These are phyloP conservation scores for Epinephelus lanceolatus DNA, from an alignment of 2,113 vertebrate species.

Conservation along the genomic window DNA sequence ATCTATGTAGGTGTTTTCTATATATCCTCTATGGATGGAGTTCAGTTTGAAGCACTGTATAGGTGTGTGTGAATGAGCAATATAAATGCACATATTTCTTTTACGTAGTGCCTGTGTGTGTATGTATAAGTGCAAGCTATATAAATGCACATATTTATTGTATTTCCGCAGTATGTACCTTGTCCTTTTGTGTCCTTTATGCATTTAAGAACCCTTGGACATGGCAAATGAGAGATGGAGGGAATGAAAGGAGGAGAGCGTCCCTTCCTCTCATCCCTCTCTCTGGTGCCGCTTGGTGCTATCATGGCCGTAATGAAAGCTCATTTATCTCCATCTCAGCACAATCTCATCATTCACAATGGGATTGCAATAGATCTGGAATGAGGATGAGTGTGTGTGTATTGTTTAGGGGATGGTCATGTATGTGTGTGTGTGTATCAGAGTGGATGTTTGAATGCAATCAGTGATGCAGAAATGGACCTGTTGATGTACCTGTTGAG, in stretches of 20 bases:
- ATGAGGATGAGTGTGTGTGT: slow-evolving; percentile 51
- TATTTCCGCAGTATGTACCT: slow-evolving; percentile 6
- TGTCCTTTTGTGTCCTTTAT: slow-evolving; percentile 66
- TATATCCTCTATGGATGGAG: slow-evolving; percentile 49
- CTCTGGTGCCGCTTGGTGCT: slow-evolving; percentile 55
- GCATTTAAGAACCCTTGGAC: slow-evolving; percentile 44
- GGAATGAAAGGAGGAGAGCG: slow-evolving; percentile 36
- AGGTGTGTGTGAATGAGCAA: slow-evolving; percentile 62
- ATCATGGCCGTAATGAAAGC: slow-evolving; percentile 81
- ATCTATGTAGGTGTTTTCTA: slow-evolving; percentile 57
- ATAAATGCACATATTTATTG: slow-evolving; percentile 75
- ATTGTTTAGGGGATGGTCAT: slow-evolving; percentile 46
- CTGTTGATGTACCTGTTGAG: slow-evolving; percentile 64
- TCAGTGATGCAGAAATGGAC: slow-evolving; percentile 17
- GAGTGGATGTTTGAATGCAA: slow-evolving; percentile 19
- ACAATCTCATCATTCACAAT: slow-evolving; percentile 78
- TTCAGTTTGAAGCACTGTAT: slow-evolving; percentile 61
- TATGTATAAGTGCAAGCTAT: slow-evolving; percentile 32
- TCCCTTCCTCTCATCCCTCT: slow-evolving; percentile 51
- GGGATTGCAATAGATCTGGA: slow-evolving; percentile 65
- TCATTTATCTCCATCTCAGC: slow-evolving; percentile 82
- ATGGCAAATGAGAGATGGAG: slow-evolving; percentile 50
- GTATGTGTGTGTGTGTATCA: slow-evolving; percentile 33
- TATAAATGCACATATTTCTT: slow-evolving; percentile 78
- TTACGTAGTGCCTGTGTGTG: slow-evolving; percentile 17